Evolutionary conservation across 2,797 vertebrate genomes (phyloP), one percentile per base, ranked within the genome.

Genomic region (Gouania willdenowi): DNA sequence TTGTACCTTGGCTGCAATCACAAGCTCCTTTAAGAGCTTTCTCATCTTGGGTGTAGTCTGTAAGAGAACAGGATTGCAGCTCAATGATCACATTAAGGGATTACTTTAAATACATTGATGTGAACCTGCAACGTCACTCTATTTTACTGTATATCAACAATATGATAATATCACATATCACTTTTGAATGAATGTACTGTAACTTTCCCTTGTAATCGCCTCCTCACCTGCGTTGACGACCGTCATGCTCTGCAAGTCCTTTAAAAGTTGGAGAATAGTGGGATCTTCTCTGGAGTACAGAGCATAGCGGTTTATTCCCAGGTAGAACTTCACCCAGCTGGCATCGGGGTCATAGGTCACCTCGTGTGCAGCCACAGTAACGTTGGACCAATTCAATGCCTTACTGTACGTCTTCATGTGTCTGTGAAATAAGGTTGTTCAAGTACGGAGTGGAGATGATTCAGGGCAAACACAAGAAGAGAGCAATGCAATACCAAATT

Each of bases 1-100:
- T 2, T 69, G 68, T 86, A 98, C 96, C 88, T 87, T 96, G 91
- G 31, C 82, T 83, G 65, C 96, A 98, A 71, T 98, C 95, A 10
- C 96, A 99, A 0, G 80, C 85, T 36, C 95, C 96, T 64, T 94
- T 91, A 34, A 99, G 83, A 1, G 92, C 93, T 54, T 97, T 98
- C 79, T 95, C 93, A 0, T 99, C 96, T 61, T 94, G 91, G 55
- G 92, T 98, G 86, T 95, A 95, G 84, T 98, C 96, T 98, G 87
- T 12, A 62, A 64, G 51, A 49, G 34, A 69, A 35, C 42, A 42
- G 57, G 3, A 3, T 35, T 24, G 8, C n/a, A n/a, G n/a, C n/a
- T n/a, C n/a, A n/a, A n/a, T n/a, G n/a, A n/a, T n/a, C n/a, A n/a
- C n/a, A n/a, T n/a, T n/a, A n/a, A n/a, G n/a, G n/a, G n/a, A n/a